Evolutionary conservation across 2,888 invertebrate species (phyloP), one percentile per base, ranked within the genome.

Genomic region (Lepeophtheirus nordmannii): DNA sequence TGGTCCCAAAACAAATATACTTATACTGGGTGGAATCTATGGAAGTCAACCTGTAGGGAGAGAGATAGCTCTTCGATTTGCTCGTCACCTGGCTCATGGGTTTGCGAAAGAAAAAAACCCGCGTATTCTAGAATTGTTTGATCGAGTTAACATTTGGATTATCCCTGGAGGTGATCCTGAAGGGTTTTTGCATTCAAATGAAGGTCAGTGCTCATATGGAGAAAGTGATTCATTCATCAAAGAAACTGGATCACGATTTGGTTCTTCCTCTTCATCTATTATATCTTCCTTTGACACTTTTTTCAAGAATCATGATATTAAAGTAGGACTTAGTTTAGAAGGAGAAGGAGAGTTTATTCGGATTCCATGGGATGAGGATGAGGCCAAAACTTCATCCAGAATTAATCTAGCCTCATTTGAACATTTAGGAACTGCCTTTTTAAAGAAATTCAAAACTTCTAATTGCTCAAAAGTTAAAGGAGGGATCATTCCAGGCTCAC

Each of bases 1-100:
- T 14, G 68, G 71, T 64, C 63, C 68, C 72, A 89, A 89, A 74
- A 80, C 79, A 1, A 90, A 91, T 76, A 84, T 87, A 72, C 87
- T 88, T 72, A 80, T 93, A 17, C 85, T 86, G 0, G 91, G 92
- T 68, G 89, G 89, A 65, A 75, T 90, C 63, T 88, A 85, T 73
- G 85, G 83, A 0, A 83, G 85, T 0, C 86, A 92, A 73, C 87
- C 89, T 0, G 77, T 87, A 17, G 90, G 91, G 0, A 82, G 91
- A 65, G 93, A 94, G 76, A 79, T 94, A 68, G 76, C 86, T 0
- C 73, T 91, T 0, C 85, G 91, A 75, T 80, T 94, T 70, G 86
- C 87, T 0, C 81, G 88, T 0, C 92, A 93, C 76, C 76, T 93
- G 22, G 75, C 87, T 0, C 82, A 85, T 74, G 74, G 63, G 2